Evolutionary conservation across 2,888 invertebrate species (phyloP).

Genomic region (Chrysomela aeneicollis): DNA sequence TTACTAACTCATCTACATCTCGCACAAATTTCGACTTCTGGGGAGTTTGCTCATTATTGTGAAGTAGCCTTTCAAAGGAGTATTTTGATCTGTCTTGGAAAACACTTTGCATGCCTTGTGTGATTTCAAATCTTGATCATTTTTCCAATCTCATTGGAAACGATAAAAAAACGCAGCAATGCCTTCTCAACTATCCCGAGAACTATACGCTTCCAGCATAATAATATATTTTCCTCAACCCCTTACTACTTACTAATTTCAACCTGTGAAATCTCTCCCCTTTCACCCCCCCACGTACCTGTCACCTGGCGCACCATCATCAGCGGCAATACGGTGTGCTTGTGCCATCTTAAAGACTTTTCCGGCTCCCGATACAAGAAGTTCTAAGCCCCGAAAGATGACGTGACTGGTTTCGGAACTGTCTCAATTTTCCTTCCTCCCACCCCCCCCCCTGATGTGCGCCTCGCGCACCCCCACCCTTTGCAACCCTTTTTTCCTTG

Average conservation of each 20-base stretch:
- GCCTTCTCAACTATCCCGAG: no score
- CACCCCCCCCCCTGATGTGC: conserved; percentile 29
- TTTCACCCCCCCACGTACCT: conserved; percentile 51
- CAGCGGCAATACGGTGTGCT: no score
- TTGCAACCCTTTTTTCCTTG: conserved; percentile 50
- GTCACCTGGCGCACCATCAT: conserved; percentile 53
- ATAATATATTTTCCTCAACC: conserved; percentile 20
- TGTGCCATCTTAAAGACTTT: conserved; percentile 49
- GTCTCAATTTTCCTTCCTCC: conserved; percentile 49
- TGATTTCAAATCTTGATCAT: no score
- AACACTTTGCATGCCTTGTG: no score
- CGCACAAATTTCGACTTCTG: no score
- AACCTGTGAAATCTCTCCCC: conserved; percentile 40
- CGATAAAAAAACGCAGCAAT: no score
- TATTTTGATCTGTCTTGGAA: no score
- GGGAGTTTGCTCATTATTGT: no score
- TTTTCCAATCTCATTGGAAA: no score
- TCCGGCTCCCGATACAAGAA: conserved; percentile 55
- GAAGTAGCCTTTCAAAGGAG: no score
- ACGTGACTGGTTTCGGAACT: conserved; percentile 58
- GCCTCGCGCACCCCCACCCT: conserved; percentile 33
- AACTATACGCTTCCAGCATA: no score
- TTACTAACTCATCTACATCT: no score
- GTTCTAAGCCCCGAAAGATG: conserved; percentile 56
- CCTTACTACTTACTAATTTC: conserved; percentile 50